Evolutionary conservation across 2,888 invertebrate genomes (phyloP).

Genomic region (Sipunculus nudus): DNA sequence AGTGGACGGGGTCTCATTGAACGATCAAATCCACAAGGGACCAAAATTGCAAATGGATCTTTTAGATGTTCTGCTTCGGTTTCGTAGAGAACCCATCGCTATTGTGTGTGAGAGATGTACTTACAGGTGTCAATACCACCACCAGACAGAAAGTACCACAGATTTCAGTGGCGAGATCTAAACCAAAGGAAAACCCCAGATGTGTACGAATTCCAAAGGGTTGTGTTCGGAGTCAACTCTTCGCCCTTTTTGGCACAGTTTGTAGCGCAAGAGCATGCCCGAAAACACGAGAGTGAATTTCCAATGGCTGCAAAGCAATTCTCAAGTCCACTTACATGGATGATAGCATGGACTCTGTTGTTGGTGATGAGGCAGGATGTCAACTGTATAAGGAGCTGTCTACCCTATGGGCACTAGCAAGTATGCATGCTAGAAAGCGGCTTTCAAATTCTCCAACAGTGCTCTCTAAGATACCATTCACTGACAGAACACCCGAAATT

Average conservation of each 20-base stretch:
- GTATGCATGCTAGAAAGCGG: slow-evolving; percentile 20
- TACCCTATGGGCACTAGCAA: slow-evolving; percentile 6
- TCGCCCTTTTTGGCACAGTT: slow-evolving; percentile 19
- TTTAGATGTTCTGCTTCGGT: slow-evolving; percentile 13
- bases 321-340: slow-evolving; percentile 23
- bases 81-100: slow-evolving; percentile 21
- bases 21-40: slow-evolving; percentile 11
- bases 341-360: slow-evolving; percentile 16
- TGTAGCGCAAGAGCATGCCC: slow-evolving; percentile 15
- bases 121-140: slow-evolving; percentile 9
- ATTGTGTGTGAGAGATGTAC: slow-evolving; percentile 28
- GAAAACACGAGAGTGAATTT: slow-evolving; percentile 1
- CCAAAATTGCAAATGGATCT: slow-evolving; percentile 19
- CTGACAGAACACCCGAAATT: too few relatives aligned
- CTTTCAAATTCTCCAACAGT: slow-evolving; percentile 9
- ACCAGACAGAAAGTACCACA: slow-evolving; percentile 13
- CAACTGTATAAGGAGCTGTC: slow-evolving; percentile 17
- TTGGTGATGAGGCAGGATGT: not conserved
- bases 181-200: slow-evolving; percentile 4
- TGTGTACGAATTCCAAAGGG: slow-evolving; percentile 14
- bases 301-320: slow-evolving; percentile 18
- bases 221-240: slow-evolving; percentile 18
- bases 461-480: slow-evolving; percentile 7
- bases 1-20: slow-evolving; percentile 11
- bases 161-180: slow-evolving; percentile 22